Conservation (phyloP, 2,113 vertebrate species). For the Anoura caudifer region DNA sequence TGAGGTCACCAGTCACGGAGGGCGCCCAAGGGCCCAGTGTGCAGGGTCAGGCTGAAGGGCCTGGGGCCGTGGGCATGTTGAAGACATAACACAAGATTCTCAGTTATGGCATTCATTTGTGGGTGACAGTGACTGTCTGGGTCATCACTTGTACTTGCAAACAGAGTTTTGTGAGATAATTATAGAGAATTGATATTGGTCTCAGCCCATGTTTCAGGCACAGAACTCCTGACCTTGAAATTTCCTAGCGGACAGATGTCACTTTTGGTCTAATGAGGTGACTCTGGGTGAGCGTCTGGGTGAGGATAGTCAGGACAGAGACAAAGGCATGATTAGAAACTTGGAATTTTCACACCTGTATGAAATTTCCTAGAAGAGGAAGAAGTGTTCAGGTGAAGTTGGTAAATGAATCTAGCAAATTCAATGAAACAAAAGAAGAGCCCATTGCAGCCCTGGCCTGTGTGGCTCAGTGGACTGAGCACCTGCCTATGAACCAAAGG, state of each 20-base stretch:
- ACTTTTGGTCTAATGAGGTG: no score
- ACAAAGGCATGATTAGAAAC: not conserved
- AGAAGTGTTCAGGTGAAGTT: not conserved
- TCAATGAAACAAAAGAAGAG: no score
- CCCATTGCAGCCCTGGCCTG: no score
- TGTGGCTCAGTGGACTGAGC: no score
- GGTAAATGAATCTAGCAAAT: no score
- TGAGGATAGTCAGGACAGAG: not conserved
- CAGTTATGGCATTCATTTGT: not conserved
- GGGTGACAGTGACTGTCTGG: not conserved
- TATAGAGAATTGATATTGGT: not conserved
- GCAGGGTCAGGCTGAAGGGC: no score
- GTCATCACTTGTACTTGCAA: not conserved
- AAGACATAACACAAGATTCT: not conserved
- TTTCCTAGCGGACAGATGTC: not conserved
- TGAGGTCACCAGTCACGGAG: no score
- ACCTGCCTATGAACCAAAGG: no score
- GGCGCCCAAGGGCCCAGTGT: no score
- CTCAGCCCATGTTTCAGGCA: not conserved
- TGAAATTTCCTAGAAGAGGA: not conserved
- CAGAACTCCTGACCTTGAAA: not conserved
- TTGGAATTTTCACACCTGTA: fast-evolving
- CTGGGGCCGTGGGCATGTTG: no score
- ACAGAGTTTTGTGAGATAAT: not conserved
- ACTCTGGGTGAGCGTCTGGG: no score